Evolutionary conservation across 2,113 vertebrate genomes (phyloP), one percentile per base, ranked within the genome.

Genomic region (Semicossyphus pulcher): DNA sequence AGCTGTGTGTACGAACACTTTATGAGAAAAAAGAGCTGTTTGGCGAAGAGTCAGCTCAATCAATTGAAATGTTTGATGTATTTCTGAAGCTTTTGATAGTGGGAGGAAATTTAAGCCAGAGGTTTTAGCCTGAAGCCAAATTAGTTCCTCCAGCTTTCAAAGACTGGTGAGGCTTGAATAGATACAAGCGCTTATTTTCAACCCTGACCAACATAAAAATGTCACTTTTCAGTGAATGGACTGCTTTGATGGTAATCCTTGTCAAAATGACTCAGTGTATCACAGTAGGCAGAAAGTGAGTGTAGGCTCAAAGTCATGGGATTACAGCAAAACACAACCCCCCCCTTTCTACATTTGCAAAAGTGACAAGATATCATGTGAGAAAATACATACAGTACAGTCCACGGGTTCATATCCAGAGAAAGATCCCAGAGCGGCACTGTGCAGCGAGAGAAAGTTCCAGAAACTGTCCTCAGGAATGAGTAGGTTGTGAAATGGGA

Each of bases 321-420:
- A 76, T 65, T 20, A 58, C 52, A 84, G 57, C 61, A 66, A 18
- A 18, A 44, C 41, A 63, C 23, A 39, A 47, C 48, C n/a, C 26
- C 36, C 34, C 36, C 7, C 42, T 53, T 72, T 72, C 56, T 71
- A 72, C 76, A 66, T 80, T 64, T 76, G 32, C 44, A 47, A 54
- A 8, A 48, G 44, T 76, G 71, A 72, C 51, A 77, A 78, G 45
- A 54, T 42, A 49, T 79, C 60, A 68, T 59, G 65, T 65, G 70
- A 80, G 54, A 71, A 78, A 84, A 76, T 85, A 82, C 77, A 78
- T 72, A 84, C 66, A 87, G 72, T 72, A 65, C 56, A 86, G 84
- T 83, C 73, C 56, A 42, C 58, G 47, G 53, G 65, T 62, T 74
- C 57, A 78, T 62, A 62, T 42, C 49, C 53, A 82, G 72, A 86